Base-by-base conservation (phyloP, 2,797 vertebrate genomes). In the Clamator glandarius region DNA sequence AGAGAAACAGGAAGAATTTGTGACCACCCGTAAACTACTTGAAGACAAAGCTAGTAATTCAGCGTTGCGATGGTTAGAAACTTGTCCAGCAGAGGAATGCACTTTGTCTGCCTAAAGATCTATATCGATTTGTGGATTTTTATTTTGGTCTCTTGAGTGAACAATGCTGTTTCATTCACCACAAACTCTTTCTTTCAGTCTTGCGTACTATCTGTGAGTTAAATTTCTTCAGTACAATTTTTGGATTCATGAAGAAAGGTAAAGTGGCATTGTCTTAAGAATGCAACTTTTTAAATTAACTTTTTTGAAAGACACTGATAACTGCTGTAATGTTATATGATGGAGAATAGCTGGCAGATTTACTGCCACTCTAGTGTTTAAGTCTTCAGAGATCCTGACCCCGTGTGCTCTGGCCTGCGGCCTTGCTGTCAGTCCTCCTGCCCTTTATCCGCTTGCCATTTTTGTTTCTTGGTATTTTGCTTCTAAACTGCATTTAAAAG, bases 41-140 rank as follows among this genome's bases (percentile, higher is more conserved):
- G 62, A 61, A 93, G 67, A 11, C 42, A 79, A 79, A 90, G 59
- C 63, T 82, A 61, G 41, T 70, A 57, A 19, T 39, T 9, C 52
- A 54, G 1, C 86, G 78, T 0, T 36, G 58, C 50, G 8, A 2
- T 15, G 67, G 17, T 48, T 68, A 52, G 74, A 84, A 67, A 33
- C 14, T 62, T 84, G 64, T 51, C 84, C 87, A 46, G 80, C 41
- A 89, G 44, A 28, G 57, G 51, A 80, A 50, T 86, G n/a, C 11
- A 15, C 58, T 79, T 35, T 44, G 29, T 70, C 88, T 87, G 5
- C 79, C 59, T 67, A 54, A 88, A 85, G 50, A 55, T 78, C 62
- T 87, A 67, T 35, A 61, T 2, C 73, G 63, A 76, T 81, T 75
- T 92, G 76, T 88, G 66, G 78, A 58, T 85, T 83, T 76, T 64